Base-by-base conservation (phyloP, 2,888 invertebrate genomes). In the Clusia tigrina region DNA sequence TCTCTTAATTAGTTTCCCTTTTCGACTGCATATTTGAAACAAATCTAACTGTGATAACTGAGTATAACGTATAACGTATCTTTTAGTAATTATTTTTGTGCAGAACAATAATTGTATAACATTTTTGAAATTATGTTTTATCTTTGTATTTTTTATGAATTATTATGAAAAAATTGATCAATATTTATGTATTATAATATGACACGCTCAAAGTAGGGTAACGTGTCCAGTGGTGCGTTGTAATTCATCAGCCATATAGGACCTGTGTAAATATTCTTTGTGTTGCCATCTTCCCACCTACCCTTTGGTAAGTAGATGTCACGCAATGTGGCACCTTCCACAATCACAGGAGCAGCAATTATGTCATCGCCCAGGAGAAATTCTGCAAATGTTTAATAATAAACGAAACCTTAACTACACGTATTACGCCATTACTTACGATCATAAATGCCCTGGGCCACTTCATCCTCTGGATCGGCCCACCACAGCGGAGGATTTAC, bases 401-500 rank as follows among this genome's bases (percentile, higher is more conserved):
- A n/a, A n/a, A 52, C n/a, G 15, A 52, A 18, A 37, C 22, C 9
- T 24, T 20, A 23, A 3, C 15, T 15, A 55, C 22, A 10, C 38
- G 25, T 38, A 17, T n/a, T 10, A n/a, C 18, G 32, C 24, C 25
- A n/a, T 56, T 52, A 74, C 80, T 78, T 81, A 89, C 89, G 86
- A 71, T 89, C 88, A 81, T 86, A 86, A 62, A 87, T 86, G 57
- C 78, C 74, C n/a, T 86, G 84, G 0, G 93, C 90, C 18, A 85
- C 85, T 23, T 79, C 74, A 74, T 94, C 90, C 0, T 77, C 80
- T 0, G 94, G 93, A 71, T 89, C 91, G 0, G 90, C 77, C 94
- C 94, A 95, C 95, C 95, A 95, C 38, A 95, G 86, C 0, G 95
- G 95, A 2, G 90, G 86, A 82, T 93, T 92, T 12, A 93, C 88